A percentile compares a stretch with the other conserved stretches of the same genome.
Evolutionary conservation across 2,797 vertebrate species (phyloP).

Genomic region (Acomys russatus): DNA sequence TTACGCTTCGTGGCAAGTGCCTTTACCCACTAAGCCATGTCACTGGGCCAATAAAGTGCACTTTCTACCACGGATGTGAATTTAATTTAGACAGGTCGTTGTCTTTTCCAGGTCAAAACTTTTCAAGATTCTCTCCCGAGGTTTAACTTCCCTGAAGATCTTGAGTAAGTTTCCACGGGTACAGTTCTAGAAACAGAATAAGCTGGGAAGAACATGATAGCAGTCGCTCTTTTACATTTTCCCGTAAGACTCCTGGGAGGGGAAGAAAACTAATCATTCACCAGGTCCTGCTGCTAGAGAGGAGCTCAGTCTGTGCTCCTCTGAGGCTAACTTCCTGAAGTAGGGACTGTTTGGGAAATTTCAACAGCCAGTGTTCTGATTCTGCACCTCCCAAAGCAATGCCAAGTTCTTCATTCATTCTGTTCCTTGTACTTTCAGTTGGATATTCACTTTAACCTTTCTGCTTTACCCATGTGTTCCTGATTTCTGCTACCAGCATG

Average conservation of each 20-base stretch:
- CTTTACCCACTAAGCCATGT: not conserved
- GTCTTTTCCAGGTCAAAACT: slow-evolving; percentile 29
- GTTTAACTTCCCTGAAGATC: slow-evolving; percentile 26
- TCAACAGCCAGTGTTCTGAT: slow-evolving; percentile 4
- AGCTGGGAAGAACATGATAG: not conserved
- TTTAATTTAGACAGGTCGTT: slow-evolving; percentile 13
- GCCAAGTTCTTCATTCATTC: slow-evolving; percentile 7
- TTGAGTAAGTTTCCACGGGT: not conserved
- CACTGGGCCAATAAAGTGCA: not conserved
- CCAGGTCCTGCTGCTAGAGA: not conserved
- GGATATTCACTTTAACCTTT: slow-evolving; percentile 2
- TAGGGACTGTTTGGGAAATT: not conserved
- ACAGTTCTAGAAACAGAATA: slow-evolving; percentile 37
- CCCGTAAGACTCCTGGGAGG: slow-evolving; percentile 21
- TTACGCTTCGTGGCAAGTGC: not conserved
- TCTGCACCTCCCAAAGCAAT: not conserved
- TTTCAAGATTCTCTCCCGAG: slow-evolving; percentile 48
- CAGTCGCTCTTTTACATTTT: slow-evolving; percentile 24
- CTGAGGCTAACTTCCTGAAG: slow-evolving; percentile 44
- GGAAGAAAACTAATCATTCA: slow-evolving; percentile 37
- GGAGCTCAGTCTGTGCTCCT: too few species aligned
- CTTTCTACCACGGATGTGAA: slow-evolving; percentile 61
- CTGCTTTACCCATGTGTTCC: not conserved
- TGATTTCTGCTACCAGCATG: not conserved
- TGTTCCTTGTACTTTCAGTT: slow-evolving; percentile 46